Base-by-base conservation (phyloP, 1,140 invertebrate species). In the Anastatus disparis region DNA sequence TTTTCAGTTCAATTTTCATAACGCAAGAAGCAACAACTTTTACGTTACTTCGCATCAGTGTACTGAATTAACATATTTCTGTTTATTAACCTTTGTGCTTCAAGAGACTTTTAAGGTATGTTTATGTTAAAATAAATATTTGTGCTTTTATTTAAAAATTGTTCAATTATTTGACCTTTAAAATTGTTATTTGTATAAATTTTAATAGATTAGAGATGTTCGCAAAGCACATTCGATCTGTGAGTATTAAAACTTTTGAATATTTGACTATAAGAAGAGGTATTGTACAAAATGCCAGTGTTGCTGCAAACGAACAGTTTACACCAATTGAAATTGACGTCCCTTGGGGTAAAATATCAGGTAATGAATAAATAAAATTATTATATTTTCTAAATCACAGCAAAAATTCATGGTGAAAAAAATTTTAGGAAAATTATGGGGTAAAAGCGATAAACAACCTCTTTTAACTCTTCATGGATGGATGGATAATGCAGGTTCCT, bases 381-480 rank as follows among this genome's bases (percentile, higher is more conserved):
- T 64, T n/a, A n/a, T n/a, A n/a, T n/a, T n/a, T n/a, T n/a, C n/a
- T n/a, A n/a, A n/a, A n/a, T n/a, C n/a, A 38, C 31, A 20, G 22
- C 35, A 8, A 29, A 20, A 27, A 20, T 29, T 3, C 52, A 52
- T 38, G 22, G 35, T 44, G 9, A 7, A 9, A 38, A 38, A 38
- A 26, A 15, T 66, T 69, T 13, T 72, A 82, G 85, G 78, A 10
- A 93, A 93, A 84, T 86, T 89, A 81, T 94, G 91, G 89, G 64
- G 64, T 15, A 91, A 91, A 12, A 87, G 86, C 50, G 82, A 90
- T 69, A 84, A 87, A 9, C 82, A 88, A 46, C 92, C 92, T 0
- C 88, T 94, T 53, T 75, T 94, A 15, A 88, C 89, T 1, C 74
- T 94, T 44, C 93, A 95, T 78, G 93, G 93, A 1, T 93, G 92